Conservation (phyloP, 2,888 invertebrate genomes). For the Coelopa pilipes region DNA sequence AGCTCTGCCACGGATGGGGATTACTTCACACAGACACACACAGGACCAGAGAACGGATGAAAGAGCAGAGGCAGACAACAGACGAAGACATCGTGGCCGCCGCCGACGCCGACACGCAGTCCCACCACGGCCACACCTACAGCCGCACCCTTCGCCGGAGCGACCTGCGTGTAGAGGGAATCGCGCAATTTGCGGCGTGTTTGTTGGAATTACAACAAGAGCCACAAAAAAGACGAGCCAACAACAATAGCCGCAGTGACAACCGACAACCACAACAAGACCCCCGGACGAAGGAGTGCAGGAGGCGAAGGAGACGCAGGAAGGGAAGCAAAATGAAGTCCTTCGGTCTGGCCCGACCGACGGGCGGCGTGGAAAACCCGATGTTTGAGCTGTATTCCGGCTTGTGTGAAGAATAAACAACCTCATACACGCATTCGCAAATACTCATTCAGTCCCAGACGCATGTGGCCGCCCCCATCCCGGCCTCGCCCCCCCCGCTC, state of each 20-base stretch:
- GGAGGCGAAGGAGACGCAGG: background rate
- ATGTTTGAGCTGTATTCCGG: background rate
- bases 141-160: no score
- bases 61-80: background rate
- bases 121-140: no score
- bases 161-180: background rate
- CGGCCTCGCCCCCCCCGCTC: background rate
- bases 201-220: background rate
- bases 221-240: background rate
- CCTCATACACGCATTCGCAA: background rate
- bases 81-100: background rate
- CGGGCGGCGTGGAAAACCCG: background rate
- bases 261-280: background rate
- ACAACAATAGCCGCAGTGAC: background rate
- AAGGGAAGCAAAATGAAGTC: constrained; percentile 4
- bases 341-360: background rate
- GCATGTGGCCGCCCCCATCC: background rate
- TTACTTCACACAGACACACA: background rate
- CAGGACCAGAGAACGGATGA: background rate
- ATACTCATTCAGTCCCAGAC: background rate
- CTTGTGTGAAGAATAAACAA: background rate
- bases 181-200: constrained; percentile 1
- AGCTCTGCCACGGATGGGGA: background rate
- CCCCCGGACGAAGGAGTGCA: background rate
- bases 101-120: no score